Base-by-base conservation (phyloP, 2,113 vertebrate genomes). In the Daphoenositta chrysoptera region DNA sequence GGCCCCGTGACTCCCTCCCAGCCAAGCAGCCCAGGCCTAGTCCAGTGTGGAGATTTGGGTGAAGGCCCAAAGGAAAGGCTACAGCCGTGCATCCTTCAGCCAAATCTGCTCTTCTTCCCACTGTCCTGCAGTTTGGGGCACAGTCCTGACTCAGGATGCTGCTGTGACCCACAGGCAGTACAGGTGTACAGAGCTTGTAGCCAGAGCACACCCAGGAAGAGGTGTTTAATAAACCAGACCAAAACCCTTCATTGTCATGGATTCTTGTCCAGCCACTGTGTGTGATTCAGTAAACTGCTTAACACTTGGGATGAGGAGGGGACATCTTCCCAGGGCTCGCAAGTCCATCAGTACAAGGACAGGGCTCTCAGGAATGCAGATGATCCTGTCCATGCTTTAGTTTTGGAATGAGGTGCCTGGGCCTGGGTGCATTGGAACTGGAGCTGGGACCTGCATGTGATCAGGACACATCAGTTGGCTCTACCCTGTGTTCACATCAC, bases 111-210 rank as follows among this genome's bases (percentile, higher is more conserved):
- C n/a, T 19, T 53, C 37, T 78, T 77, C 65, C 37, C 18, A 11
- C 30, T 20, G 10, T 42, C 57, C 58, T 45, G 37, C 47, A 68
- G 33, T 40, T 9, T 48, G 19, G 10, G 37, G 4, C 44, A 13
- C 2, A 1, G 14, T 33, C 39, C 61, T 54, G 57, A n/a, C 39
- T 77, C 0, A 0, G n/a, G 64, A 15, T 53, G 78, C 60, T 51
- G 57, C 70, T 44, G 39, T 7, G 3, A 37, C 8, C 27, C 1
- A 3, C 0, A 3, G 44, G 48, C 24, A 42, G 40, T 24, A 18
- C 4, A 18, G 18, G 61, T 8, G 3, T 15, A 30, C 39, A 58
- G 51, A 35, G 33, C 50, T 50, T 63, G 57, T 9, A 81, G 37
- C 35, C n/a, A 42, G 40, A 65, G 28, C 53, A 20, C 8, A 44